phyloP scores from a whole-genome alignment of 2,113 vertebrate genomes.

The Tragelaphus buxtoni region DNA sequence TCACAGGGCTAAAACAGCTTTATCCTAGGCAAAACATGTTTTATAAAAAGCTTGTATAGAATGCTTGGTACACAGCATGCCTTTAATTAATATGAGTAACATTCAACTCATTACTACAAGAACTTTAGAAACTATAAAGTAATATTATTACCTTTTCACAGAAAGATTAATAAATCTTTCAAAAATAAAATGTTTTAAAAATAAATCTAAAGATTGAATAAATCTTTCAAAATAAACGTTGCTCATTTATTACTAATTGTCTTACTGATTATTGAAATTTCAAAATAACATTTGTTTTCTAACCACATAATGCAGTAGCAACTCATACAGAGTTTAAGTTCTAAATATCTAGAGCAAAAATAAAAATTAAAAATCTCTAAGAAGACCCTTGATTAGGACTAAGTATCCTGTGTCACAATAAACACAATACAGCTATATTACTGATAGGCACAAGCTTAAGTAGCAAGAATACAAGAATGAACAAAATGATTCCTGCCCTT shows the following conservation, averaged over 20 bases:
- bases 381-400: not conserved
- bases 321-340: not conserved
- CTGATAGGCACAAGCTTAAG: not conserved
- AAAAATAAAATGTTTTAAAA: not conserved
- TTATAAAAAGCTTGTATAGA: slow-evolving; percentile 8
- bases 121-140: not conserved
- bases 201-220: slow-evolving; percentile 6
- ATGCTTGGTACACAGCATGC: not conserved
- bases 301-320: not conserved
- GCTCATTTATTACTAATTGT: not conserved
- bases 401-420: not conserved
- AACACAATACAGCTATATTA: not conserved
- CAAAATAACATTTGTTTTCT: not conserved
- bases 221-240: slow-evolving; percentile 11
- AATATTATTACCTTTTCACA: slow-evolving; percentile 3
- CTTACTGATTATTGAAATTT: slow-evolving; percentile 34
- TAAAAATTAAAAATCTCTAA: slow-evolving; percentile 5
- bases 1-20: not conserved
- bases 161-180: not conserved
- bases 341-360: slow-evolving; percentile 17
- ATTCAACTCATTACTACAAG: not conserved
- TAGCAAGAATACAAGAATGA: not conserved
- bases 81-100: slow-evolving; percentile 12
- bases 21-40: slow-evolving; percentile 3
- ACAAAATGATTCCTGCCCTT: not conserved